A percentile compares a stretch with the other conserved stretches of the same genome.
Evolutionary conservation across 2,797 vertebrate species (phyloP).

Genomic region (Tragopan temminckii): DNA sequence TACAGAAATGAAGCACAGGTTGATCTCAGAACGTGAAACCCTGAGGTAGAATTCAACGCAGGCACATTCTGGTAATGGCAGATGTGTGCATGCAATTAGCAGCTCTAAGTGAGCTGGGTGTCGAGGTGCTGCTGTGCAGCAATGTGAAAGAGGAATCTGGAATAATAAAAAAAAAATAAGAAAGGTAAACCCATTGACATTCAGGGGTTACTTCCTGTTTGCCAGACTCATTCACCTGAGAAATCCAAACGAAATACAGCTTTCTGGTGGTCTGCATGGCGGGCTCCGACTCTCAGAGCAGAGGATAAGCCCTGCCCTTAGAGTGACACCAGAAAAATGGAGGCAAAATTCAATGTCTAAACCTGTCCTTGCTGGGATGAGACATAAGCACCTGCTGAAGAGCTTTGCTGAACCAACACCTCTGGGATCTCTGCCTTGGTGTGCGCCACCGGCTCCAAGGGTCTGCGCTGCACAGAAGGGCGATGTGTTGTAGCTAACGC

Average conservation of each 20-base stretch:
- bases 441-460: not conserved
- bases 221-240: not conserved
- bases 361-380: not conserved
- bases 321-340: rapidly evolving
- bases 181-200: not conserved
- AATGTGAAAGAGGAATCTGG: rapidly evolving
- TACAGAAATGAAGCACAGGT: not conserved
- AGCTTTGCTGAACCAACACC: not conserved
- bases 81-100: not conserved
- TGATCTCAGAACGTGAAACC: not conserved
- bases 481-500: not conserved
- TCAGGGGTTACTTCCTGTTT: not conserved
- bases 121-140: not conserved
- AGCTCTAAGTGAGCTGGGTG: not conserved
- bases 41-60: rapidly evolving
- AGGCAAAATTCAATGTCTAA: rapidly evolving
- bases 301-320: not conserved
- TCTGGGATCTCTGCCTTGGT: not conserved
- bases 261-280: not conserved
- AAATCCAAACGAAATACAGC: not conserved
- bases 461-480: not conserved
- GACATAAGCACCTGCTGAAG: not conserved
- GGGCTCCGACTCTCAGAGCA: not conserved
- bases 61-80: not conserved
- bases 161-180: not conserved